Evolutionary conservation across 2,113 vertebrate species (phyloP), one percentile per base, ranked within the genome.

Genomic region (Chaenocephalus aceratus): DNA sequence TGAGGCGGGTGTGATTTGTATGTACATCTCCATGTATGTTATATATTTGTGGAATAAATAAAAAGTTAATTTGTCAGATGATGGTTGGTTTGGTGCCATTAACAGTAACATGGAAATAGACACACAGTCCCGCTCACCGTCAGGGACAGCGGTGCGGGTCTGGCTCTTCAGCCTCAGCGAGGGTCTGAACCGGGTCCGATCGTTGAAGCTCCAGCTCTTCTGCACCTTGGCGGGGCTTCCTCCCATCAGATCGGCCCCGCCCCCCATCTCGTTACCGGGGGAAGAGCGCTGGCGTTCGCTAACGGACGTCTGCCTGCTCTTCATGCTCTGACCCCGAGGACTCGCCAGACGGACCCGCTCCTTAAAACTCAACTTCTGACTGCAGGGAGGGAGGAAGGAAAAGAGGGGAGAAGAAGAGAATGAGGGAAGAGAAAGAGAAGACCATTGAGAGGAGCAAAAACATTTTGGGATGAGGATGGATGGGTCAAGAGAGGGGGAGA

Each of bases 201-300:
- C 98, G 0, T 99, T 99, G 94, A 99, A 99, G 89, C 98, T 99
- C 98, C 98, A 99, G 94, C 98, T 99, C 93, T 99, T 99, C 93
- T 99, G 98, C 36, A 99, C 97, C 88, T 99, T 99, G 83, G 96
- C 97, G 10, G 98, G 98, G 83, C 98, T 99, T 84, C 95, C 94
- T 0, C 97, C 77, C 71, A 86, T 93, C 63, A 91, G 75, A 74
- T 93, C 93, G 3, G 51, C 16, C 56, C 92, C 86, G 95, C 97
- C 0, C 94, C 76, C 93, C 44, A 94, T 95, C 85, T 99, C 98
- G 0, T 96, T 94, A 77, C 97, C 93, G 0, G 97, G 97, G n/a
- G 98, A 99, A 72, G 88, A 94, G 53, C 97, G 96, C 7, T 92
- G 93, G 36, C 97, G 96, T 79, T 98, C 97, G n/a, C 94, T 97